These are phyloP conservation scores for Montifringilla adamsi DNA, from an alignment of 2,113 vertebrate genomes.

Conservation along the genomic window DNA sequence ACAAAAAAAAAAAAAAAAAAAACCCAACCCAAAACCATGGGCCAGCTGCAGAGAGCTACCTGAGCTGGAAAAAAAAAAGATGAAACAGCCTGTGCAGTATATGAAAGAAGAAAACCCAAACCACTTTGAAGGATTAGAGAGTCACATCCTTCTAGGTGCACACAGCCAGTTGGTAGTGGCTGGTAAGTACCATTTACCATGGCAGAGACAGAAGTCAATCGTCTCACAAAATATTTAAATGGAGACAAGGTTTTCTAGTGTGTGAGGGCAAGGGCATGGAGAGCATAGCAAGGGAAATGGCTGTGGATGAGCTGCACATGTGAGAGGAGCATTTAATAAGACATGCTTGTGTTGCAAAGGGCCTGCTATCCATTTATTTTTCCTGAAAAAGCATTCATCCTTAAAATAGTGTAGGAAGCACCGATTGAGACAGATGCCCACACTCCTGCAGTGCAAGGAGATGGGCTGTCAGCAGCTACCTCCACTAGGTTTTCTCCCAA, in stretches of 20 bases:
- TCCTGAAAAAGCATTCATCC: not conserved
- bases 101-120: not conserved
- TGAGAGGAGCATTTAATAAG: not conserved
- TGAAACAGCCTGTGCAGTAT: not conserved
- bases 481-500: not conserved
- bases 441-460: not conserved
- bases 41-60: not conserved
- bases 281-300: not conserved
- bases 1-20: not conserved
- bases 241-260: not conserved
- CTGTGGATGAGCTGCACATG: not conserved
- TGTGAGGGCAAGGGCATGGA: not conserved
- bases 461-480: not conserved
- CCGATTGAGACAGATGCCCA: fast-evolving
- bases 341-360: not conserved
- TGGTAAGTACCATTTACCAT: not conserved
- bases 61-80: not conserved
- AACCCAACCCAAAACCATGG: no score
- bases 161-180: not conserved
- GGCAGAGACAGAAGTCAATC: not conserved
- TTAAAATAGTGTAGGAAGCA: not conserved
- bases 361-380: not conserved
- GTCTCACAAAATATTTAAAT: not conserved
- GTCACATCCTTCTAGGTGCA: not conserved
- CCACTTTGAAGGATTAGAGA: not conserved